Conservation (phyloP, 2,113 vertebrate genomes). For the Brachionichthys hirsutus region DNA sequence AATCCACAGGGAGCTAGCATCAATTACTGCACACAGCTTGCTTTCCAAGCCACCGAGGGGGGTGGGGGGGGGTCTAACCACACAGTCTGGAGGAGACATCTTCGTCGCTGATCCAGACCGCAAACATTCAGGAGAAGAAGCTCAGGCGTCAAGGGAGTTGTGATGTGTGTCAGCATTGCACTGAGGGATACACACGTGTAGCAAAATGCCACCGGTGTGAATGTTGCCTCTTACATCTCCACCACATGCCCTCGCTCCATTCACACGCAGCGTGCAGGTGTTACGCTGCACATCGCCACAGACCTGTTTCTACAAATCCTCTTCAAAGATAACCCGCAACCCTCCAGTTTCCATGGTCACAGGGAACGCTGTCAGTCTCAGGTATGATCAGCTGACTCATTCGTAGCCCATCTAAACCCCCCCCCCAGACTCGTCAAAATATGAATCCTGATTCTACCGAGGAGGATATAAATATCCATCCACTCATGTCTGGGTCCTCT, state of each 20-base stretch:
- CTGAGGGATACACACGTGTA: too few species aligned
- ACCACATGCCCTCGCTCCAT: constrained; percentile 4
- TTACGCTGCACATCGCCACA: constrained; percentile 39
- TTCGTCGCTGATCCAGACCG: not conserved
- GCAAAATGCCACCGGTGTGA: too few species aligned
- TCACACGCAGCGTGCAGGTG: constrained; percentile 39
- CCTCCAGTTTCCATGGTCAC: constrained; percentile 67
- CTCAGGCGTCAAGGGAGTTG: not conserved
- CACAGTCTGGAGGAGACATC: constrained; percentile 46
- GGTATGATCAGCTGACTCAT: not conserved
- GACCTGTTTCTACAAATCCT: constrained; percentile 2
- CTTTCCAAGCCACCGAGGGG: constrained; percentile 11
- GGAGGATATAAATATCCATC: constrained; percentile 33
- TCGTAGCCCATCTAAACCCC: not conserved
- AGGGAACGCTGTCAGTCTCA: constrained; percentile 47
- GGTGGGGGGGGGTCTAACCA: too few species aligned
- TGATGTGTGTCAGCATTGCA: not conserved
- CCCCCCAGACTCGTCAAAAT: constrained; percentile 5
- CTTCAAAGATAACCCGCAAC: constrained; percentile 34
- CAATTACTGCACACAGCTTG: constrained; percentile 64
- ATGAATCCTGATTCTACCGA: constrained; percentile 12
- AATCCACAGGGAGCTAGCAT: constrained; percentile 38
- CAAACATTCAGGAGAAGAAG: not conserved
- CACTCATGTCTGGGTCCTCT: constrained; percentile 26
- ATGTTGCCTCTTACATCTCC: constrained; percentile 10